Evolutionary conservation across 2,113 vertebrate genomes (phyloP), one percentile per base, ranked within the genome.

Genomic region (Notothenia coriiceps): DNA sequence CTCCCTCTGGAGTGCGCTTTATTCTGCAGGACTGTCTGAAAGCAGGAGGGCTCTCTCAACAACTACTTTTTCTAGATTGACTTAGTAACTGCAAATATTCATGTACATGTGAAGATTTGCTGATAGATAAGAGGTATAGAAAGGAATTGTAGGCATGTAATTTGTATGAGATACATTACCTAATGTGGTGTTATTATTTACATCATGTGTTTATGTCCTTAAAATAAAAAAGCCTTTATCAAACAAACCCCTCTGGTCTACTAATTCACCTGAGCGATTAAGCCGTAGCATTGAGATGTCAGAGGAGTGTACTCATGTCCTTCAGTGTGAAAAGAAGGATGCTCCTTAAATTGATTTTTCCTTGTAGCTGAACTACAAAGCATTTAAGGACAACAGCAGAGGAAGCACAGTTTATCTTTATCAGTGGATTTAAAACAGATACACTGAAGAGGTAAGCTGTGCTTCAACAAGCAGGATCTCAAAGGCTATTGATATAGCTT

Each of bases 301-400:
- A 88, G 61, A 63, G 71, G 18, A 74, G 72, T 55, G 66, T 54
- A 78, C 84, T 85, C 70, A 12, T 47, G 54, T 86, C 77, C 85
- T 74, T 67, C 46, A 0, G 15, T 69, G 85, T 73, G 72, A 65
- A 90, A 84, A 90, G 76, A 70, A 73, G 70, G 66, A 78, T 20
- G 51, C 77, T 64, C 77, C 80, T 62, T 20, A 82, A 79, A 93
- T 93, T 74, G 88, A 93, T 93, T 92, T 87, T 87, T 65, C 59
- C 74, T 78, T 60, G 63, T 82, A 77, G 79, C 73, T 70, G 68
- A 78, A 80, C 78, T 66, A 70, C 68, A 63, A 62, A 81, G 74
- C 46, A 2, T 87, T 88, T 84, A 82, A 77, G 61, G 70, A 69
- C 52, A 60, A 77, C 71, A 74, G 52, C 50, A 50, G 17, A 10